A percentile compares a stretch with the other conserved stretches of the same genome.
These are phyloP conservation scores for Muntiacus reevesi DNA, from an alignment of 2,113 vertebrate species.

Conservation along the genomic window DNA sequence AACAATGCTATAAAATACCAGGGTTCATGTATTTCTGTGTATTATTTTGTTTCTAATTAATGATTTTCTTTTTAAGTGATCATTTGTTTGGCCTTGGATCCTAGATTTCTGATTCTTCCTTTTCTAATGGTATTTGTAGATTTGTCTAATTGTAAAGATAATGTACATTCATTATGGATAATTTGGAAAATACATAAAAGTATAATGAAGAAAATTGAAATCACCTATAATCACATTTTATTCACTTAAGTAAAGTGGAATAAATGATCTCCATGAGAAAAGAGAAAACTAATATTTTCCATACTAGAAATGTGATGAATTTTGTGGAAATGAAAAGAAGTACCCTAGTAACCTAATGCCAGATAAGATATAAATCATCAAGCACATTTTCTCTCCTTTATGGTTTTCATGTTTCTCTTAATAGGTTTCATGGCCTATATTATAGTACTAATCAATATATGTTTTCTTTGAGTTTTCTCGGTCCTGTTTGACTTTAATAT, in stretches of 20 bases:
- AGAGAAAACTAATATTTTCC: not conserved
- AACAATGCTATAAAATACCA: not conserved
- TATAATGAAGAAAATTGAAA: constrained; percentile 31
- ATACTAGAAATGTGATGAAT: not conserved
- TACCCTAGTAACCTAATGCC: not conserved
- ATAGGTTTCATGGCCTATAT: not conserved
- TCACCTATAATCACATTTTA: constrained; percentile 24
- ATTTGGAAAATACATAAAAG: constrained; percentile 43
- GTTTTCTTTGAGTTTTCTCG: not conserved
- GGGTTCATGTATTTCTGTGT: not conserved
- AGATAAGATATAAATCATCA: not conserved
- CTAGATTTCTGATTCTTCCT: not conserved
- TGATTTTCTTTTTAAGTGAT: constrained; percentile 44
- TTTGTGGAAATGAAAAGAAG: not conserved
- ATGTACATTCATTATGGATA: constrained; percentile 7
- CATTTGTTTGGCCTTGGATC: not conserved
- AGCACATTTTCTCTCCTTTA: not conserved
- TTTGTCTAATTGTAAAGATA: constrained; percentile 27
- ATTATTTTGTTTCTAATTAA: constrained; percentile 43
- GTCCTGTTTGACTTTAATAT: constrained; percentile 16
- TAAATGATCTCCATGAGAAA: constrained; percentile 17
- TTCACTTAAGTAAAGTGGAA: constrained; percentile 16
- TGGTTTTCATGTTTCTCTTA: constrained; percentile 17
- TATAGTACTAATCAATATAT: not conserved
- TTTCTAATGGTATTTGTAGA: constrained; percentile 9